These are phyloP conservation scores for Pardalotus punctatus DNA, from an alignment of 2,113 vertebrate genomes.

Conservation along the genomic window DNA sequence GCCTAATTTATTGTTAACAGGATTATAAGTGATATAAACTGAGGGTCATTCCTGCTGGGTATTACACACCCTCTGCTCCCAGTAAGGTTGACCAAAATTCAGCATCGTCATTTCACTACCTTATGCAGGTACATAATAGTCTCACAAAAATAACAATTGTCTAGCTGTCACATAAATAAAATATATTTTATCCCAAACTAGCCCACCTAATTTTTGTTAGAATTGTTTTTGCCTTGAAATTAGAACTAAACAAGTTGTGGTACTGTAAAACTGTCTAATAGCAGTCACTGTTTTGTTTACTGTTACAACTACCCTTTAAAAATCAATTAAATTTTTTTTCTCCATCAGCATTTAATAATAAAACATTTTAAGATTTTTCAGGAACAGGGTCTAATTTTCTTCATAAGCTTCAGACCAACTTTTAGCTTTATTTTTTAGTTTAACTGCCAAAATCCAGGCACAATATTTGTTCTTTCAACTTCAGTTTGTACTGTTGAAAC, in stretches of 20 bases:
- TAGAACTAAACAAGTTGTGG: not conserved
- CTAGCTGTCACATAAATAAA: not conserved
- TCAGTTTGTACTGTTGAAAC: not conserved
- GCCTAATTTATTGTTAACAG: slow-evolving; percentile 30
- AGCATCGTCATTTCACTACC: not conserved
- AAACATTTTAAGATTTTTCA: not conserved
- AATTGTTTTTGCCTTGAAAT: not conserved
- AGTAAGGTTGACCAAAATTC: not conserved
- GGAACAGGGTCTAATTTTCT: not conserved
- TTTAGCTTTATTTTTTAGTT: not conserved
- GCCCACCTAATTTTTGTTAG: not conserved
- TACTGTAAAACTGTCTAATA: not conserved
- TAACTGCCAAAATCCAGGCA: not conserved
- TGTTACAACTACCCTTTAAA: not conserved
- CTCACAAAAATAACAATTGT: not conserved
- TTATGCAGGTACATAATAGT: not conserved
- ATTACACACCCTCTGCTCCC: not conserved
- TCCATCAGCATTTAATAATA: not conserved
- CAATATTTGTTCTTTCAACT: not conserved
- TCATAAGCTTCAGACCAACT: not conserved
- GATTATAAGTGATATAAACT: slow-evolving; percentile 1
- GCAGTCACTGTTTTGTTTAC: not conserved
- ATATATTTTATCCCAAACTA: not conserved
- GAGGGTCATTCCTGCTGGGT: not conserved
- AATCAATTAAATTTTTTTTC: not conserved